Base-by-base conservation (phyloP, 2,113 vertebrate species). In the Galbula dea region DNA sequence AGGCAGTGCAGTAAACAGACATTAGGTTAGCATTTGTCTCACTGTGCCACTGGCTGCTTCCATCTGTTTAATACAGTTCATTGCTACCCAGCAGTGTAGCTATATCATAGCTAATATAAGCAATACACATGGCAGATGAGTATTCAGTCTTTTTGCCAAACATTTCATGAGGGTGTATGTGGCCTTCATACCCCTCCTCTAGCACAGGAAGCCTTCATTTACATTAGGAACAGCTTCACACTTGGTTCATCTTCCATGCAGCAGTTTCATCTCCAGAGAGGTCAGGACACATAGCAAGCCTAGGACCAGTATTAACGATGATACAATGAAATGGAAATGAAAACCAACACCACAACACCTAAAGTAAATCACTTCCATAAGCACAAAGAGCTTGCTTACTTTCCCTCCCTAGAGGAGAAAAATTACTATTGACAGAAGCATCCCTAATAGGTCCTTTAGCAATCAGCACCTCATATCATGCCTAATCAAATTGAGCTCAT, bases 401-500 rank as follows among this genome's bases (percentile, higher is more conserved):
- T 72, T 49, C 23, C 32, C n/a, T 78, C 36, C 26, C 73, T 55
- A 24, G n/a, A 19, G 37, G 37, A 57, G 43, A 51, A 13, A 74
- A 49, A 68, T 15, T 51, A 23, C 58, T 71, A 7, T 20, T 58
- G 72, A 93, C 15, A 77, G 75, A 83, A 89, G 46, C 29, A 26
- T 23, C 62, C 66, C 82, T 54, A 54, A 68, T 17, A 87, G 49
- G 58, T 73, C 63, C 85, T 92, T 83, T 59, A 62, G 78, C 78
- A 85, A 58, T 73, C 32, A 6, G 82, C 93, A 91, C 72, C 74
- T 78, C 57, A 0, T 36, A 76, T 82, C 77, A 22, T 18, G 21
- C 41, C 54, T 67, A 73, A 96, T 39, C 86, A 82, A 79, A 88
- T 1, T 23, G 11, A 94, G 58, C 54, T 87, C 71, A 73, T 81